Percentiles rank a stretch among this genome's conserved stretches.
These are phyloP conservation scores for Girardinus metallicus DNA, from an alignment of 2,797 vertebrate species.

Conservation along the genomic window DNA sequence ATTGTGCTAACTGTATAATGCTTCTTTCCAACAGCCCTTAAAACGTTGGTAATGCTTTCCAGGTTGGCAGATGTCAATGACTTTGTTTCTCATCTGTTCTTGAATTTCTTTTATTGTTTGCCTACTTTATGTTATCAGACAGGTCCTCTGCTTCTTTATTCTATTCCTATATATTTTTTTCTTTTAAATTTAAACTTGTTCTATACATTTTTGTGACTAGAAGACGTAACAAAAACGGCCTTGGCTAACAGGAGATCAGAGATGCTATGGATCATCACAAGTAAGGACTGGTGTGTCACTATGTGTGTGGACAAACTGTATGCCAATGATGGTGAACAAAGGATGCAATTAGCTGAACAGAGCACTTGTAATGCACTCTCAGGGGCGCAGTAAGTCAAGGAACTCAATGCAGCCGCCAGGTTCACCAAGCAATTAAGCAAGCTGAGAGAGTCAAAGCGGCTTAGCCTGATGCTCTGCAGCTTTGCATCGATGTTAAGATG, in stretches of 20 bases:
- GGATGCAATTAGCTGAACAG: constrained; percentile 75
- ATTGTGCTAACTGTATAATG: background rate
- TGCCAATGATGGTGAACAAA: constrained; percentile 70
- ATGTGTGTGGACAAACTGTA: constrained; percentile 65
- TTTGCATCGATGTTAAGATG: constrained; percentile 61
- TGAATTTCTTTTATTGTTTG: background rate
- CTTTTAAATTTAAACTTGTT: background rate
- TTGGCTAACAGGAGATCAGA: constrained; percentile 16
- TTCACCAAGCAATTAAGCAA: constrained; percentile 79
- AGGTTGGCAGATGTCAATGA: background rate
- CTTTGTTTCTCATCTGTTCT: background rate
- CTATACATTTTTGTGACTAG: too few species aligned
- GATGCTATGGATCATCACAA: constrained; percentile 21
- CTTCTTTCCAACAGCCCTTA: background rate
- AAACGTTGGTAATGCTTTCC: background rate
- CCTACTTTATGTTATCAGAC: background rate
- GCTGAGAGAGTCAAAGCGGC: constrained; percentile 66
- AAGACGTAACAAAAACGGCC: constrained; percentile 14
- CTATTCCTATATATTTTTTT: background rate
- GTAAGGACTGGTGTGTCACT: constrained; percentile 55
- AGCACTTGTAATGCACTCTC: constrained; percentile 74
- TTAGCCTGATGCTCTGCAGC: constrained; percentile 67
- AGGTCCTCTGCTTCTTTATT: background rate
- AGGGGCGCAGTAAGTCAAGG: constrained; percentile 69
- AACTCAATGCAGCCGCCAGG: constrained; percentile 67